A percentile compares a stretch with the other conserved stretches of the same genome.
Conservation (phyloP, 37 sponge, comb jelly and placozoan genomes). For the Aplysina aerophoba region DNA sequence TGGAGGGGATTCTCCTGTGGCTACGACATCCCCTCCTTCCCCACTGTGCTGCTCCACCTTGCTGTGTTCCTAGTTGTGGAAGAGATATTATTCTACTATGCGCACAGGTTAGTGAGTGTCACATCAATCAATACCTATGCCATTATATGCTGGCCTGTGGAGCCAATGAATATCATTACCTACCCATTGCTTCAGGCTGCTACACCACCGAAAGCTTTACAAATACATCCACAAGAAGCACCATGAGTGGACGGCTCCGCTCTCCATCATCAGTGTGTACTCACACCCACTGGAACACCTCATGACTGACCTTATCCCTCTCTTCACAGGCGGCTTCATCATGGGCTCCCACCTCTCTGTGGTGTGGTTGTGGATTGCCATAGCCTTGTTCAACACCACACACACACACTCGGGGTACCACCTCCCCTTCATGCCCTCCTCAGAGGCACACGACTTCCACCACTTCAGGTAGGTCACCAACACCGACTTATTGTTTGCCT, state of each 20-base stretch:
- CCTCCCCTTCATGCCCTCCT: conserved; percentile 85
- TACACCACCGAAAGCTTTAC: conserved; percentile 82
- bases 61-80: conserved; percentile 52
- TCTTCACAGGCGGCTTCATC: conserved; percentile 67
- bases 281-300: conserved; percentile 87
- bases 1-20: conserved; percentile 59
- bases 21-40: conserved; percentile 77
- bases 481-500: too few species aligned
- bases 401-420: conserved; percentile 92
- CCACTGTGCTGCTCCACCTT: conserved; percentile 55
- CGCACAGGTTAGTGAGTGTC: conserved; percentile 77
- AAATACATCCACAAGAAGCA: conserved; percentile 93
- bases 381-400: conserved; percentile 65
- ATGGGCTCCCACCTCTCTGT: conserved; percentile 75
- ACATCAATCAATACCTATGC: too few species aligned
- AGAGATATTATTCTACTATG: conserved; percentile 86
- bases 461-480: conserved; percentile 70
- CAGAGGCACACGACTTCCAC: conserved; percentile 95
- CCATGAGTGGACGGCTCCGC: conserved; percentile 93
- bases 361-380: conserved; percentile 76
- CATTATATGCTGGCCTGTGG: neutral
- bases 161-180: neutral
- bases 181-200: conserved; percentile 46
- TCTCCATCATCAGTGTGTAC: conserved; percentile 73
- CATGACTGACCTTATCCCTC: conserved; percentile 62